Evolutionary conservation across 2,888 invertebrate species (phyloP).

Genomic region (Ornithoptera alexandrae): DNA sequence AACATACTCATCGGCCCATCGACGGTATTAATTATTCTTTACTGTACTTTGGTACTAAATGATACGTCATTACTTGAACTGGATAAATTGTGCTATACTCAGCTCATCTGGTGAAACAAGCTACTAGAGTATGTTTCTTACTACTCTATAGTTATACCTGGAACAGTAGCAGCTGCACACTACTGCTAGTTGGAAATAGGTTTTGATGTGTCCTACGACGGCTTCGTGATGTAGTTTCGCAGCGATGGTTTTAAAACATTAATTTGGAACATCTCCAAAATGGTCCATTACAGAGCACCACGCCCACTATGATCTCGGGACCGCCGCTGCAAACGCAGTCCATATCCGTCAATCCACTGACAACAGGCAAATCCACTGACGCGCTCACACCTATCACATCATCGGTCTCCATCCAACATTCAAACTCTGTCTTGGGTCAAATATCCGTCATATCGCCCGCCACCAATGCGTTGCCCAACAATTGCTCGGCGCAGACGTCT

Average conservation of each 20-base stretch:
- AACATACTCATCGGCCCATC: slow-evolving; percentile 59
- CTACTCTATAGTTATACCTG: no score
- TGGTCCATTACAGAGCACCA: slow-evolving; percentile 47
- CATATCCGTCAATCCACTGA: slow-evolving; percentile 65
- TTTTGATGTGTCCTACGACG: no score
- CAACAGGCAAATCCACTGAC: slow-evolving; percentile 65
- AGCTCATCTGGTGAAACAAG: no score
- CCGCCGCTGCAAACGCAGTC: slow-evolving; percentile 58
- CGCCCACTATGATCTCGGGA: slow-evolving; percentile 56
- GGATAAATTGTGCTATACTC: no score
- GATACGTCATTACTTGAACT: no score
- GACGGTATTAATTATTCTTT: slow-evolving; percentile 32
- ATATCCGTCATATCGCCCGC: slow-evolving; percentile 49
- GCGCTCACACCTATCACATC: slow-evolving; percentile 53
- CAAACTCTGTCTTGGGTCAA: slow-evolving; percentile 64
- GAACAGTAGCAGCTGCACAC: no score
- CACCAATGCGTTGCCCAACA: slow-evolving; percentile 36
- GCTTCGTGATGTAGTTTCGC: no score
- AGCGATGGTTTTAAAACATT: no score
- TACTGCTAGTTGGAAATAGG: no score
- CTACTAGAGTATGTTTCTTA: no score
- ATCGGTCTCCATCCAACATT: slow-evolving; percentile 65
- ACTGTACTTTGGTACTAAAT: neutral
- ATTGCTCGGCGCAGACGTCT: slow-evolving; percentile 1
- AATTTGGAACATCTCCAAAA: neutral